A percentile compares a stretch with the other conserved stretches of the same genome.
These are phyloP conservation scores for Calypte anna DNA, from an alignment of 2,113 vertebrate genomes.

Conservation along the genomic window DNA sequence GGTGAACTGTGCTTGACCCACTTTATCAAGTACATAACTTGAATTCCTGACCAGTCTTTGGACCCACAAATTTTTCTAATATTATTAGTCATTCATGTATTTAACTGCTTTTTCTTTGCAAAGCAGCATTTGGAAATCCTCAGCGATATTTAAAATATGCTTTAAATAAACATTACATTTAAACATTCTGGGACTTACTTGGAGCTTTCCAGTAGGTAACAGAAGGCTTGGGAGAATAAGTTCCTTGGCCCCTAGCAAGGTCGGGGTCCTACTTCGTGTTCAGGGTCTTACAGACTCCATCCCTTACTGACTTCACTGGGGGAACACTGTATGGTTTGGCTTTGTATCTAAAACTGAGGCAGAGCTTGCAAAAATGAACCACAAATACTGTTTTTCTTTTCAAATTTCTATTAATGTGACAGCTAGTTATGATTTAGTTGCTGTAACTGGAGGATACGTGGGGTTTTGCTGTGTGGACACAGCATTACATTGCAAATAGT, in stretches of 20 bases:
- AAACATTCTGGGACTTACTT: neutral
- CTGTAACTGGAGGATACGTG: neutral
- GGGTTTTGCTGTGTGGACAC: neutral
- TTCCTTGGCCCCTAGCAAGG: neutral
- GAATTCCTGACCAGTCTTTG: constrained; percentile 68
- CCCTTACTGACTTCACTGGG: neutral
- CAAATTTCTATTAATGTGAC: neutral
- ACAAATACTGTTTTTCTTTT: neutral
- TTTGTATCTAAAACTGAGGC: neutral
- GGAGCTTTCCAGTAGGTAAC: neutral
- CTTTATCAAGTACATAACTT: constrained; percentile 57
- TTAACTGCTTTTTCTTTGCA: neutral
- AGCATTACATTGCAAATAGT: neutral
- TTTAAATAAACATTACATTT: neutral
- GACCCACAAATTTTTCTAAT: constrained; percentile 2
- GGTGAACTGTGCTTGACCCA: constrained; percentile 72
- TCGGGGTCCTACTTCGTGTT: fast-evolving
- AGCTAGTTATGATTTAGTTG: neutral
- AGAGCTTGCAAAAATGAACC: neutral
- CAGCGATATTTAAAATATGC: constrained; percentile 12
- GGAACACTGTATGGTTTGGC: neutral
- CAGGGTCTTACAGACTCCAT: neutral
- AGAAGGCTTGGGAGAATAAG: neutral
- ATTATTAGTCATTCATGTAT: constrained; percentile 18
- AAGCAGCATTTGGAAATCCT: neutral